Conservation (phyloP, 2,888 invertebrate species). For the Gymnocheta viridis region DNA sequence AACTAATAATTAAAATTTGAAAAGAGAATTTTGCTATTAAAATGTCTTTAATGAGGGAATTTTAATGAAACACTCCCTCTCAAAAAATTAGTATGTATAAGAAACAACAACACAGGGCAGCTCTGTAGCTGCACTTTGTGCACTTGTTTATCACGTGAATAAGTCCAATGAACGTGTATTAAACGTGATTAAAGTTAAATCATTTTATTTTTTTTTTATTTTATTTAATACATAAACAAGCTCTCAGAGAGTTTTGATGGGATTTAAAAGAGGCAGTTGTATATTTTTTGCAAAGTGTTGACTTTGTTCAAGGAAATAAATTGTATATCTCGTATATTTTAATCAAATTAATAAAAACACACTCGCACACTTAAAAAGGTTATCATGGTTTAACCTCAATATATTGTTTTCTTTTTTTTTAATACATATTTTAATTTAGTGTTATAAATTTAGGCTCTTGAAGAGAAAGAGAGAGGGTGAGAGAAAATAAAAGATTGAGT, state of each 20-base stretch:
- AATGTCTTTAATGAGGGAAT: no score
- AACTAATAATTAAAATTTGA: not conserved
- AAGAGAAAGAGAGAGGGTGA: no score
- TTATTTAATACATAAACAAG: not conserved
- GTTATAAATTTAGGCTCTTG: not conserved
- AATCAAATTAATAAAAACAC: conserved; percentile 11
- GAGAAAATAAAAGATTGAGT: not conserved
- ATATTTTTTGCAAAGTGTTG: not conserved
- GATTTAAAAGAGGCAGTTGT: not conserved
- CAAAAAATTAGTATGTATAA: not conserved
- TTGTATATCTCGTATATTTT: not conserved
- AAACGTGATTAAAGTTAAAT: conserved; percentile 60
- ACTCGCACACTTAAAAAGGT: conserved; percentile 33
- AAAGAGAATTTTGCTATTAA: no score
- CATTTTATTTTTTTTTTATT: not conserved
- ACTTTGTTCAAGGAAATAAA: conserved; percentile 7
- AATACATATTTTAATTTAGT: not conserved
- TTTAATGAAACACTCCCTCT: conserved; percentile 28
- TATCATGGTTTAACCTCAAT: conserved; percentile 15
- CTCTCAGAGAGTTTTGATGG: not conserved
- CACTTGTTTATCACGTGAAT: conserved; percentile 65
- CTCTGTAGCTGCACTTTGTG: conserved; percentile 20
- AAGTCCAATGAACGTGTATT: conserved; percentile 44
- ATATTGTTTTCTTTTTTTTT: not conserved
- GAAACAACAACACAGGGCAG: not conserved